These are phyloP conservation scores for Brachionichthys hirsutus DNA, from an alignment of 2,113 vertebrate genomes.

Conservation along the genomic window DNA sequence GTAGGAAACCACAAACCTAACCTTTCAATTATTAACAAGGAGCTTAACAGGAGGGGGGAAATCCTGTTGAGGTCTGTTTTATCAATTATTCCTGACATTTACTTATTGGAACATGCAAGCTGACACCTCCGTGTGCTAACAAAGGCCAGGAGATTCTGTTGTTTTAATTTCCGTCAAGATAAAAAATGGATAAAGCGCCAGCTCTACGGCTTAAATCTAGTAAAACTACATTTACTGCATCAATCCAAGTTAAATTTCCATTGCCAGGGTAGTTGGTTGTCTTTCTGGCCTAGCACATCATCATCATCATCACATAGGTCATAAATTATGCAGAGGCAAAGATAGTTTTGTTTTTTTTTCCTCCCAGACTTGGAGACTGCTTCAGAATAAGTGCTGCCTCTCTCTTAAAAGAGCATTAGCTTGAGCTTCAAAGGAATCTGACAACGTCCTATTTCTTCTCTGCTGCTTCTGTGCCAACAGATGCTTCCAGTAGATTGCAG, in stretches of 20 bases:
- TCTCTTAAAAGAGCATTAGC: slow-evolving; percentile 66
- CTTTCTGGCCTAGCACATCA: slow-evolving; percentile 61
- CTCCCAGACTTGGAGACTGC: slow-evolving; percentile 42
- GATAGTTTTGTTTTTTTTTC: slow-evolving; percentile 4
- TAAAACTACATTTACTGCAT: too few relatives aligned
- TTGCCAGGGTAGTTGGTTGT: slow-evolving; percentile 44
- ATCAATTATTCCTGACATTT: too few relatives aligned
- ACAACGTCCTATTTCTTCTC: slow-evolving; percentile 52
- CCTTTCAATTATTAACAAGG: not conserved
- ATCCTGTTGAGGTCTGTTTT: too few relatives aligned
- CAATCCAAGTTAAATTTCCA: slow-evolving; percentile 40
- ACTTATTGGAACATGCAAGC: too few relatives aligned
- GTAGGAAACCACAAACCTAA: not conserved
- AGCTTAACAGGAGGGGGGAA: too few relatives aligned
- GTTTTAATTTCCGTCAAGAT: not conserved
- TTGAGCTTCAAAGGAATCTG: slow-evolving; percentile 29
- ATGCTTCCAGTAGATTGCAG: slow-evolving; percentile 48
- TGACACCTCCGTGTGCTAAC: too few relatives aligned
- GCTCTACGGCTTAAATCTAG: not conserved
- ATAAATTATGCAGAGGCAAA: slow-evolving; percentile 60
- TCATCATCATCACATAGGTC: slow-evolving; percentile 50
- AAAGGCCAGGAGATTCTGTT: too few relatives aligned
- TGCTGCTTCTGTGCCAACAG: slow-evolving; percentile 37
- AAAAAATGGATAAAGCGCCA: slow-evolving; percentile 35
- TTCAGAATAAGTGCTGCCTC: slow-evolving; percentile 54